Evolutionary conservation across 1,140 invertebrate genomes (phyloP).

Genomic region (Trissolcus basalis): DNA sequence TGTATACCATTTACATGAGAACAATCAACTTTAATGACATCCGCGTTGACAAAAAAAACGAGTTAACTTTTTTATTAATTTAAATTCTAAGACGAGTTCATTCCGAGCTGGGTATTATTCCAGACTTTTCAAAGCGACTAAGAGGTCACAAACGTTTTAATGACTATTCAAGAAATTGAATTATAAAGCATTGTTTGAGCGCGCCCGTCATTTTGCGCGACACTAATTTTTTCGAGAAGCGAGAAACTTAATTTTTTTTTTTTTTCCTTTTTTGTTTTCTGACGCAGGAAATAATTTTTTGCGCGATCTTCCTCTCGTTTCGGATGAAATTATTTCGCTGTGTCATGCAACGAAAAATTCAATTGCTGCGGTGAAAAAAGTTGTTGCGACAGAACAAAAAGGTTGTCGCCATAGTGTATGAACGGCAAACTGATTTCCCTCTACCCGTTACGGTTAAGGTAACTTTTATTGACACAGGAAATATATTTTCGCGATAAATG

Average conservation of each 20-base stretch:
- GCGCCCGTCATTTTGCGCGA: slow-evolving; percentile 29
- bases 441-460: slow-evolving; percentile 18
- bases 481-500: slow-evolving; percentile 46
- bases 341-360: slow-evolving; percentile 55
- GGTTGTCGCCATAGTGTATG: slow-evolving; percentile 34
- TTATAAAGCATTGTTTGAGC: slow-evolving; percentile 41
- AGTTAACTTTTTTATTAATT: too few relatives aligned
- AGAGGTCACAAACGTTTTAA: background rate
- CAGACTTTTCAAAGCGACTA: background rate
- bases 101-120: background rate
- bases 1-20: too few relatives aligned
- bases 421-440: slow-evolving; percentile 42
- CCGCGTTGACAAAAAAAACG: too few relatives aligned
- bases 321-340: slow-evolving; percentile 49
- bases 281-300: slow-evolving; percentile 46
- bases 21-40: too few relatives aligned
- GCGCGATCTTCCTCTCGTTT: slow-evolving; percentile 33
- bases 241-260: slow-evolving; percentile 35
- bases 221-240: slow-evolving; percentile 20
- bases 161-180: slow-evolving; percentile 34
- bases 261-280: slow-evolving; percentile 34
- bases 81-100: background rate
- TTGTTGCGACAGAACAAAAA: slow-evolving; percentile 43
- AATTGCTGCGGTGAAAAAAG: slow-evolving; percentile 51
- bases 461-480: slow-evolving; percentile 51